Conservation (phyloP, 2,113 vertebrate species). For the Seriola rivoliana region DNA sequence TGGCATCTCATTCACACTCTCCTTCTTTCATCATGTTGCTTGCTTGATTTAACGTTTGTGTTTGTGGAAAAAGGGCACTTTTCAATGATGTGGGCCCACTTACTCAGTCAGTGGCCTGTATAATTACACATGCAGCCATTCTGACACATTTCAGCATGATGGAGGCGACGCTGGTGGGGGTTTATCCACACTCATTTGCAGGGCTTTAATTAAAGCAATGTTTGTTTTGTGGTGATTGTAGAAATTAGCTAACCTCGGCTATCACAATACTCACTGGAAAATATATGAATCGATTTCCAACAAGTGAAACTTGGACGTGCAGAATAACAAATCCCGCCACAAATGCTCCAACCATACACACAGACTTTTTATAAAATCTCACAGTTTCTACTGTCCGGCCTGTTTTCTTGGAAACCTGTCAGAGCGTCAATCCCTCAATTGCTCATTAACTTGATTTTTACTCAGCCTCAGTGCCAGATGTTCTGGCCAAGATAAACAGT, state of each 20-base stretch:
- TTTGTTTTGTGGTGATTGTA: slow-evolving; percentile 62
- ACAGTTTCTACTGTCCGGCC: background rate
- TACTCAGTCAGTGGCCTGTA: slow-evolving; percentile 61
- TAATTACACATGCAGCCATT: slow-evolving; percentile 68
- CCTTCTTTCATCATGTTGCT: slow-evolving; percentile 16
- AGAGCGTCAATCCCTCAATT: slow-evolving; percentile 6
- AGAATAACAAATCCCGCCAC: slow-evolving; percentile 1
- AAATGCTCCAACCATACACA: background rate
- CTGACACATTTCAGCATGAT: slow-evolving; percentile 68
- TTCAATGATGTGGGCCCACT: slow-evolving; percentile 25
- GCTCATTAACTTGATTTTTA: slow-evolving; percentile 36
- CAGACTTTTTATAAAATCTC: background rate
- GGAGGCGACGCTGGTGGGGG: slow-evolving; percentile 44
- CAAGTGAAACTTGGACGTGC: background rate
- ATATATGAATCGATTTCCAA: slow-evolving; percentile 27
- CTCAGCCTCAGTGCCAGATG: slow-evolving; percentile 48
- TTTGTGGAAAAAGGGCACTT: slow-evolving; percentile 39
- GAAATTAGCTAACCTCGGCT: slow-evolving; percentile 56
- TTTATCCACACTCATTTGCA: slow-evolving; percentile 59
- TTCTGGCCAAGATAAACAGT: slow-evolving; percentile 45
- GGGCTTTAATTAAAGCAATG: slow-evolving; percentile 61
- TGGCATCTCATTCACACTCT: slow-evolving; percentile 20
- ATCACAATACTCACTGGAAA: slow-evolving; percentile 23
- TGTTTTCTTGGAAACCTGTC: slow-evolving; percentile 15
- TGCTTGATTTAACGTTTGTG: slow-evolving; percentile 44